These are phyloP conservation scores for Phylloscopus whistleri DNA, from an alignment of 2,113 vertebrate genomes.

Conservation along the genomic window DNA sequence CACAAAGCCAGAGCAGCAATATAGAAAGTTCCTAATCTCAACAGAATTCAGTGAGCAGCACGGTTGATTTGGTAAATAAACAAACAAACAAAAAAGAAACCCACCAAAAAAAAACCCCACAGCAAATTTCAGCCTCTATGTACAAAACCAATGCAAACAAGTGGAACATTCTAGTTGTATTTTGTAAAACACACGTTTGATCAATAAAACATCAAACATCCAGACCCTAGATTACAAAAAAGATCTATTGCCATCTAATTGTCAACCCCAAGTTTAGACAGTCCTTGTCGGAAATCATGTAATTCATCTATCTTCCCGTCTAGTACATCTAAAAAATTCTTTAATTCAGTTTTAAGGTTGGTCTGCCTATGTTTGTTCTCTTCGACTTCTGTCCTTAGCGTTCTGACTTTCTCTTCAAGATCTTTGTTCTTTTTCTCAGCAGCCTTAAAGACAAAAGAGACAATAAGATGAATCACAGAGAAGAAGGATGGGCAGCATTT, in stretches of 20 bases:
- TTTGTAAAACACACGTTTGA: slow-evolving; percentile 64
- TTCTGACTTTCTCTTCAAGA: slow-evolving; percentile 81
- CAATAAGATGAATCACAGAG: background rate
- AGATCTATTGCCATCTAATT: slow-evolving; percentile 74
- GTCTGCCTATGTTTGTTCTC: slow-evolving; percentile 86
- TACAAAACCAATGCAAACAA: slow-evolving; percentile 65
- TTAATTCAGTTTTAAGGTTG: slow-evolving; percentile 89
- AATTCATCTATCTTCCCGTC: slow-evolving; percentile 96
- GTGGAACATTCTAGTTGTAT: slow-evolving; percentile 52
- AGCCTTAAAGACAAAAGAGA: slow-evolving; percentile 72
- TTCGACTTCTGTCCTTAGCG: slow-evolving; percentile 82
- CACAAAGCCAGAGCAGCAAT: slow-evolving; percentile 44
- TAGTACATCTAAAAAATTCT: slow-evolving; percentile 91
- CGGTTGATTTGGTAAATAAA: slow-evolving; percentile 53
- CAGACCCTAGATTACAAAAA: slow-evolving; percentile 57
- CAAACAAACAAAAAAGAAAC: background rate
- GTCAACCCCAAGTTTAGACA: slow-evolving; percentile 89
- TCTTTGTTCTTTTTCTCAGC: slow-evolving; percentile 88
- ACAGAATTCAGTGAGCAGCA: slow-evolving; percentile 65
- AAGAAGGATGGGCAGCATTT: background rate
- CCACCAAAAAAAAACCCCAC: background rate
- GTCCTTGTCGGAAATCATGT: slow-evolving; percentile 90
- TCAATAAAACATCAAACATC: slow-evolving; percentile 60
- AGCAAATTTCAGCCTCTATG: slow-evolving; percentile 54
- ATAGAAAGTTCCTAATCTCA: slow-evolving; percentile 37